Evolutionary conservation across 2,113 vertebrate genomes (phyloP), one percentile per base, ranked within the genome.

Genomic region (Coryphaenoides rupestris): DNA sequence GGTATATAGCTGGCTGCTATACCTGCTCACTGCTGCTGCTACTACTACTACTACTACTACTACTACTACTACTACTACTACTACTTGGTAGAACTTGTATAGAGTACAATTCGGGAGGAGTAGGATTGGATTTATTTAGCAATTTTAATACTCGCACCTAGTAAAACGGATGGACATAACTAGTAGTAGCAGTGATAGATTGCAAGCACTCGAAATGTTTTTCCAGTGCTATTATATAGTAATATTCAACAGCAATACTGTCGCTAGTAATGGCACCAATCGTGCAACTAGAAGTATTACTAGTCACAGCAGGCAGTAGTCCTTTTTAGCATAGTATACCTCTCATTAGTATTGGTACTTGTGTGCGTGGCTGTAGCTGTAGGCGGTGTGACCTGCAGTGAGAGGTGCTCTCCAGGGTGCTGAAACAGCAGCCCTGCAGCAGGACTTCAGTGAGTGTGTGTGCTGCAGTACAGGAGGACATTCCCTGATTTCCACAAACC

Each of bases 381-480:
- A 33, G 28, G 28, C 28, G 28, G 5, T 7, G 33, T 14, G 40
- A 55, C 3, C 19, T 54, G 60, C 50, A 0, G 22, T 5, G 40
- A 19, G 45, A 15, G 26, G 16, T 3, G 49, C 84, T 83, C 78
- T 81, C 80, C 62, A 0, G 47, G 74, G 84, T 84, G 74, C 84
- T 84, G 80, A 73, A 74, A 0, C 65, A 72, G 64, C 65, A 52
- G 19, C 5, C 5, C 28, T 3, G 21, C 19, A 23, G 54, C 9
- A 50, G 59, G 19, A 21, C 70, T 63, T 47, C 65, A 75, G 60
- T 4, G 17, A 52, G 26, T 0, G 2, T 0, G 2, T 58, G 9
- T 50, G 40, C 63, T 64, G 28, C 52, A 58, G 15, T 16, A 19
- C 24, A 12, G 33, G 55, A 65, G 5, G 23, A 45, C 55, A 0